Percentiles rank a stretch among this genome's conserved stretches.
phyloP scores from a whole-genome alignment of 2,113 vertebrate species.

The Pygoscelis adeliae region DNA sequence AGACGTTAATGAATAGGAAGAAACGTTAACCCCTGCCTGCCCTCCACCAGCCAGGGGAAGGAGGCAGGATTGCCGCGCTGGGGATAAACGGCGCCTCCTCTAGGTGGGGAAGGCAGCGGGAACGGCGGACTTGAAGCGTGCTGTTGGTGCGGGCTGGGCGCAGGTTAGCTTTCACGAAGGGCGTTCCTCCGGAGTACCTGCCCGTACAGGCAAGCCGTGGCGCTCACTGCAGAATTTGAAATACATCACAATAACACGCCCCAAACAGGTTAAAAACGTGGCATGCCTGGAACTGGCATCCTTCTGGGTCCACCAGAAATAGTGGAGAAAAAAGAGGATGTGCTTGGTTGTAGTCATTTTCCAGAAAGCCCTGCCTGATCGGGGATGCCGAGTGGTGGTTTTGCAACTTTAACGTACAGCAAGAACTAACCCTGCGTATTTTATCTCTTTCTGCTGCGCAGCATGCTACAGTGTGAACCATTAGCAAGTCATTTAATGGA shows the following conservation, averaged over 20 bases:
- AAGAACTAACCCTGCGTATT: not conserved
- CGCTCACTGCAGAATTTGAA: not conserved
- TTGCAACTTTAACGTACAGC: not conserved
- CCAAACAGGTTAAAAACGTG: not conserved
- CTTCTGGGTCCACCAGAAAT: not conserved
- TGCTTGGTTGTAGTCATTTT: not conserved
- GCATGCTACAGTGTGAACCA: not conserved
- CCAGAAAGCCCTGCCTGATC: not conserved
- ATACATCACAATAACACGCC: not conserved
- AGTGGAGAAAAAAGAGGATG: not conserved
- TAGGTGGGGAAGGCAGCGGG: rapidly evolving
- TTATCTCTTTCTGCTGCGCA: not conserved
- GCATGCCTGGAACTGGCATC: not conserved
- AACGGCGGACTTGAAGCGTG: rapidly evolving
- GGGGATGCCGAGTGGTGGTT: not conserved
- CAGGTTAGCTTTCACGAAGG: rapidly evolving
- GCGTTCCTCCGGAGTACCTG: not conserved
- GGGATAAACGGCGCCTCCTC: not conserved
- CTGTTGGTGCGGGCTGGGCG: not conserved
- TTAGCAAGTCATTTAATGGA: not conserved
- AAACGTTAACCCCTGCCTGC: constrained; percentile 54
- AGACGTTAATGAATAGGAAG: not conserved
- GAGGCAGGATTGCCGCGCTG: not conserved
- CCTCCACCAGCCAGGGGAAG: not conserved
- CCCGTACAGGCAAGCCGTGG: not conserved